Base-by-base conservation (phyloP, 2,113 vertebrate genomes). In the Phrynocephalus versicolor region DNA sequence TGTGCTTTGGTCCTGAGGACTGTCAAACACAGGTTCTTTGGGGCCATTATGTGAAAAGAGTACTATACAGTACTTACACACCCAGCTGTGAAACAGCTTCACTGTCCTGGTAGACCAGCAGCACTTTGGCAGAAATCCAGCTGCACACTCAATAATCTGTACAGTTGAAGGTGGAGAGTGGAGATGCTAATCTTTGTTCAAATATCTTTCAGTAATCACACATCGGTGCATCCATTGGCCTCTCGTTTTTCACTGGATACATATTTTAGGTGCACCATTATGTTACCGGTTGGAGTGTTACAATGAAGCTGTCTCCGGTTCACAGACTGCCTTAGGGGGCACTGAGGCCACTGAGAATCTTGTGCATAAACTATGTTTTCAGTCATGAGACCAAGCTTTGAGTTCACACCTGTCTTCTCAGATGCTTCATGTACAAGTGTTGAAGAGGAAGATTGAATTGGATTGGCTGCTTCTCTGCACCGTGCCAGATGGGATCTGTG, bases 171-270 rank as follows among this genome's bases (percentile, higher is more conserved):
- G 45, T 51, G 45, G 45, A 51, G 45, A 51, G 10, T 5, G 5
- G 10, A 51, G 45, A 51, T 57, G 82, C 80, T 69, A 79, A 10
- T 33, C 30, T 9, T 18, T 12, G 60, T 16, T 15, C 86, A 30
- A 35, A 39, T 37, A 30, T 71, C 57, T 15, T 77, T 88, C n/a
- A 84, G 2, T 37, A 30, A 0, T 0, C 51, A 51, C 45, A 5
- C 45, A 51, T 51, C 45, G 10, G 45, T 51, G 10, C 45, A 51
- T 57, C 37, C 0, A 0, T 0, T 8, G 0, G 0, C 0, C 0
- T 35, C 58, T 81, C 23, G 6, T 16, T 71, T 33, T n/a, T 12
- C 30, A 33, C n/a, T 33, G 3, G 71, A 73, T 77, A 5, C 18
- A 58, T 41, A 51, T 60, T 37, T 79, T 60, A 79, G 37, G 21